Evolutionary conservation across 2,888 invertebrate genomes (phyloP).

Genomic region (Pandemis corylana): DNA sequence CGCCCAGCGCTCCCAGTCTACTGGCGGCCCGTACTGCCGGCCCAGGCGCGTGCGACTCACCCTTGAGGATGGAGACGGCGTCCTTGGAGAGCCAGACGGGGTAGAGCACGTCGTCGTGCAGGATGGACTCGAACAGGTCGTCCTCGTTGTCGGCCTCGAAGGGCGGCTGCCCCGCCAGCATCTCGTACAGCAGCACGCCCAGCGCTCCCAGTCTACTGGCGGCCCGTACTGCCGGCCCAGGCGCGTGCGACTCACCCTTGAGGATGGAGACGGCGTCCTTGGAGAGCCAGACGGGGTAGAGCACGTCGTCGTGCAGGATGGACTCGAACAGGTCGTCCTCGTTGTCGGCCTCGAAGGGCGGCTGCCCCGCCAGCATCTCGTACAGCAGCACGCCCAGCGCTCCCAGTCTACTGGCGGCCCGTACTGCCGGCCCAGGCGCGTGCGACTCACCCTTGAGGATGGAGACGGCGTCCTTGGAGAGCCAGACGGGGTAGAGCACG

Average conservation of each 20-base stretch:
- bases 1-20: slow-evolving; percentile 99
- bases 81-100: slow-evolving; percentile 93
- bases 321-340: too few species aligned
- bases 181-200: slow-evolving; percentile 99
- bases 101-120: slow-evolving; percentile 99
- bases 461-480: slow-evolving; percentile 75
- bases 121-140: slow-evolving; percentile 98
- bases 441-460: slow-evolving; percentile 69
- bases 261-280: too few species aligned
- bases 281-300: too few species aligned
- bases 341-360: too few species aligned
- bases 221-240: slow-evolving; percentile 88
- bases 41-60: slow-evolving; percentile 46
- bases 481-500: slow-evolving; percentile 99
- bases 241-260: slow-evolving; percentile 46
- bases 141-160: slow-evolving; percentile 99
- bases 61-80: slow-evolving; percentile 77
- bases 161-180: slow-evolving; percentile 99
- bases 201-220: slow-evolving; percentile 98
- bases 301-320: too few species aligned
- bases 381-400: slow-evolving; percentile 84
- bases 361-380: too few species aligned
- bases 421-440: too few species aligned
- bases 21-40: slow-evolving; percentile 55
- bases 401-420: slow-evolving; percentile 91